A percentile compares a stretch with the other conserved stretches of the same genome.
These are phyloP conservation scores for Pomatostomus ruficeps DNA, from an alignment of 2,113 vertebrate genomes.

Conservation along the genomic window DNA sequence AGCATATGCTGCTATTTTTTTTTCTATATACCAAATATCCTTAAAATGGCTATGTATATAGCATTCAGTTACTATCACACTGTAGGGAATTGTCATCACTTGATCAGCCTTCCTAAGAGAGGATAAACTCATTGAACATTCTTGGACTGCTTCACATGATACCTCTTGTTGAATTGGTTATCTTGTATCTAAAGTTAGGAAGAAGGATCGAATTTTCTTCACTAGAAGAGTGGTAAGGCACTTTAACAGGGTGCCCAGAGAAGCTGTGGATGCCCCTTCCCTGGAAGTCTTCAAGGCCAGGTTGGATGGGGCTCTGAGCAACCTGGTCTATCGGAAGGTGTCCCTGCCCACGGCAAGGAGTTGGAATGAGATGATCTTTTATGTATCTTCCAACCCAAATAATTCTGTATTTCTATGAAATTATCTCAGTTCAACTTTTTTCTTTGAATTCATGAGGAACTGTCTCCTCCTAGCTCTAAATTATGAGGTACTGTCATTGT, in stretches of 20 bases:
- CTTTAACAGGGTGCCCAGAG: neutral
- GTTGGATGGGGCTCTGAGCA: neutral
- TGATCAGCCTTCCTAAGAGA: neutral
- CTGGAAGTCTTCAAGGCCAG: neutral
- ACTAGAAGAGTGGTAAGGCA: neutral
- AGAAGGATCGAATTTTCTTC: neutral
- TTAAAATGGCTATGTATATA: neutral
- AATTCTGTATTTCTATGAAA: neutral
- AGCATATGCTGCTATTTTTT: neutral
- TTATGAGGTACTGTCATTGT: neutral
- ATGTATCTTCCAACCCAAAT: neutral
- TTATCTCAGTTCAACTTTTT: neutral
- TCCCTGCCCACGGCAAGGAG: neutral
- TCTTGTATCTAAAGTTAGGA: neutral
- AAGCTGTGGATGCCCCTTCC: neutral
- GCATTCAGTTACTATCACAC: neutral
- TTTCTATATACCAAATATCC: neutral
- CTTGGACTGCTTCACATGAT: neutral
- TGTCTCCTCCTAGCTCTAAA: neutral
- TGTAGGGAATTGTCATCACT: neutral
- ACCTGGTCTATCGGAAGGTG: accelerated
- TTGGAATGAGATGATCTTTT: neutral
- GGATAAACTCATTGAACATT: neutral
- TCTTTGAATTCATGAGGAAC: neutral
- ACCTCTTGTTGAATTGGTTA: neutral